A percentile compares a stretch with the other conserved stretches of the same genome.
Evolutionary conservation across 2,797 vertebrate species (phyloP).

Genomic region (Odontamblyopus rebecca): DNA sequence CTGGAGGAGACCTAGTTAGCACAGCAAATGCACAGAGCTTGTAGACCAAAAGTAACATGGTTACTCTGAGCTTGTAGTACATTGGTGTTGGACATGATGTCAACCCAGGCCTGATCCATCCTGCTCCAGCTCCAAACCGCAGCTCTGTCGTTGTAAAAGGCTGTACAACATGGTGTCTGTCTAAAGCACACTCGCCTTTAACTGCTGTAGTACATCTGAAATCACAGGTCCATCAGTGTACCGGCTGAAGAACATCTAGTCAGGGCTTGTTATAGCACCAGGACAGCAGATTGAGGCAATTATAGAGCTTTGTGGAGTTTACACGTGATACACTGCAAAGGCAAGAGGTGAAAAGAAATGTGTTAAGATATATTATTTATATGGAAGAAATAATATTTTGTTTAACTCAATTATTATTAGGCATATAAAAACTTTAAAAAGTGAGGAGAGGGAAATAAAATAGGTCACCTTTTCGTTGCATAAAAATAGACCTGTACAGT

Average conservation of each 20-base stretch:
- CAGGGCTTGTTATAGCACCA: slow-evolving; percentile 60
- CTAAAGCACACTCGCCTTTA: slow-evolving; percentile 53
- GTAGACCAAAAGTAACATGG: slow-evolving; percentile 66
- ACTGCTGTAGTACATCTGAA: slow-evolving; percentile 67
- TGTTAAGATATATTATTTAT: neutral
- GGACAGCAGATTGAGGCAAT: slow-evolving; percentile 56
- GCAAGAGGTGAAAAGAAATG: neutral
- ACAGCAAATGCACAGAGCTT: slow-evolving; percentile 67
- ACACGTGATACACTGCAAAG: slow-evolving; percentile 5
- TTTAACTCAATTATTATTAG: too few relatives aligned
- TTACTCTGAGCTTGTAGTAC: slow-evolving; percentile 73
- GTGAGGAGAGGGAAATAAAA: too few relatives aligned
- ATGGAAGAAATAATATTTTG: neutral
- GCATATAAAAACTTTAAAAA: neutral
- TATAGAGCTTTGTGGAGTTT: slow-evolving; percentile 46
- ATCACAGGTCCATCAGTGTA: slow-evolving; percentile 62
- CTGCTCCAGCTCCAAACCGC: slow-evolving; percentile 55
- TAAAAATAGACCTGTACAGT: too few relatives aligned
- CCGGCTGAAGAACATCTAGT: slow-evolving; percentile 59
- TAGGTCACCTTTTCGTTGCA: too few relatives aligned
- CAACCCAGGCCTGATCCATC: slow-evolving; percentile 68
- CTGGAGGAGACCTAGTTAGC: slow-evolving; percentile 61
- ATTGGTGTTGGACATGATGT: slow-evolving; percentile 72
- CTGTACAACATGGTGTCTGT: slow-evolving; percentile 72
- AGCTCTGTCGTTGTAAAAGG: slow-evolving; percentile 67